These are phyloP conservation scores for Bombylius major DNA, from an alignment of 2,888 invertebrate genomes.

Conservation along the genomic window DNA sequence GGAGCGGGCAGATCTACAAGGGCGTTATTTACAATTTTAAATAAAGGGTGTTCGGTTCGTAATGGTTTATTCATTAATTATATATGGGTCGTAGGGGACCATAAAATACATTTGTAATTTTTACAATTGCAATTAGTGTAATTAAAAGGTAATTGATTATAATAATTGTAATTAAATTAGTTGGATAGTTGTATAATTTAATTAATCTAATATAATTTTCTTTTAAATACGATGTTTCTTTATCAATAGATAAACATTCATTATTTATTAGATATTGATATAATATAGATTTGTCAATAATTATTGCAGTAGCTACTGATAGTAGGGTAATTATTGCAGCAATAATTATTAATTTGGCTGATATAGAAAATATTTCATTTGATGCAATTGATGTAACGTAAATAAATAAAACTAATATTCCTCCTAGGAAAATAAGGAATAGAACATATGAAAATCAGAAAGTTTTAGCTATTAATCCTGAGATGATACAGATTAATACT, in stretches of 20 bases:
- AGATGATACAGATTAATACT: conserved; percentile 37
- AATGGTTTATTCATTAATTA: conserved; percentile 40
- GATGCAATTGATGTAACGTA: conserved; percentile 50
- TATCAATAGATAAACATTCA: conserved; percentile 28
- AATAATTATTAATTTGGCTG: conserved; percentile 25
- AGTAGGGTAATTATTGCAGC: too few relatives aligned
- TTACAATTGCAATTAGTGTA: conserved; percentile 44
- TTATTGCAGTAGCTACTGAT: too few relatives aligned
- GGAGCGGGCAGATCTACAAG: conserved; percentile 48
- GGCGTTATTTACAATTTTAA: conserved; percentile 47
- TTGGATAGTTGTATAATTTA: conserved; percentile 44
- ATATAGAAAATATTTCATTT: conserved; percentile 44
- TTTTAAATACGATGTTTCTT: conserved; percentile 23
- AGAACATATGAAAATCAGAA: conserved; percentile 50
- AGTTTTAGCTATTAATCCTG: conserved; percentile 39
- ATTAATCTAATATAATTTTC: conserved; percentile 39
- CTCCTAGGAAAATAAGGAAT: conserved; percentile 50
- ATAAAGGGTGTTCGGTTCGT: conserved; percentile 38
- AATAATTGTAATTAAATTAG: conserved; percentile 39
- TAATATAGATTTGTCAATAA: conserved; percentile 23
- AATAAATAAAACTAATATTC: conserved; percentile 51
- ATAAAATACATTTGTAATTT: conserved; percentile 43
- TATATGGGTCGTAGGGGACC: conserved; percentile 40
- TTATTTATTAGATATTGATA: conserved; percentile 33
- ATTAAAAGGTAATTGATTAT: conserved; percentile 48